These are phyloP conservation scores for Sciaenops ocellatus DNA, from an alignment of 2,797 vertebrate species.

Conservation along the genomic window DNA sequence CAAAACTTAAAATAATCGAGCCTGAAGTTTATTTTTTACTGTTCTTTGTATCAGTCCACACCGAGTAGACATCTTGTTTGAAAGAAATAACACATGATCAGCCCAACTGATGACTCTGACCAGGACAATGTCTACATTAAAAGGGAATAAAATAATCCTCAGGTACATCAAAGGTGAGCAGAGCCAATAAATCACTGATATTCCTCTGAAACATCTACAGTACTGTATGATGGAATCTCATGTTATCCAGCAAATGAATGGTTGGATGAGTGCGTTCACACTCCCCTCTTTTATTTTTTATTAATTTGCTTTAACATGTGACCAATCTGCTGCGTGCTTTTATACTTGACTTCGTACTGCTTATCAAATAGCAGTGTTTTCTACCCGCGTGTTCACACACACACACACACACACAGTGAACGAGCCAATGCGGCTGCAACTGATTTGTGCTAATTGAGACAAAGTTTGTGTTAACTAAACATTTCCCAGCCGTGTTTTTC, in stretches of 20 bases:
- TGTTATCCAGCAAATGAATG: constrained; percentile 1
- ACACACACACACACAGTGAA: not conserved
- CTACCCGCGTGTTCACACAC: not conserved
- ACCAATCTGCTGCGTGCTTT: not conserved
- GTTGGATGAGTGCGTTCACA: constrained; percentile 1
- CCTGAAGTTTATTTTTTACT: constrained; percentile 1
- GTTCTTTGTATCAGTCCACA: not conserved
- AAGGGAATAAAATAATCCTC: not conserved
- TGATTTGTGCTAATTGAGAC: constrained; percentile 29
- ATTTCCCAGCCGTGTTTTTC: not conserved
- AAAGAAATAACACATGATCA: not conserved
- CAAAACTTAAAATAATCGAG: not conserved
- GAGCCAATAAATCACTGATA: constrained; percentile 5
- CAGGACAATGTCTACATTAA: not conserved
- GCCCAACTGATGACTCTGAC: not conserved
- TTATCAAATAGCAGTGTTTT: not conserved
- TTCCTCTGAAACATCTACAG: not conserved
- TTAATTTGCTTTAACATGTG: too few relatives aligned
- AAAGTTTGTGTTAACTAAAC: not conserved
- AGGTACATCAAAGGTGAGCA: not conserved
- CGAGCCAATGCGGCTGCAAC: constrained; percentile 25
- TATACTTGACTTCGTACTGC: not conserved
- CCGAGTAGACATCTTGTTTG: not conserved
- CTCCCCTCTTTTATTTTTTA: not conserved
- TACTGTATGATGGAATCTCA: not conserved